Evolutionary conservation across 2,113 vertebrate genomes (phyloP), one percentile per base, ranked within the genome.

Genomic region (Lipophrys pholis): DNA sequence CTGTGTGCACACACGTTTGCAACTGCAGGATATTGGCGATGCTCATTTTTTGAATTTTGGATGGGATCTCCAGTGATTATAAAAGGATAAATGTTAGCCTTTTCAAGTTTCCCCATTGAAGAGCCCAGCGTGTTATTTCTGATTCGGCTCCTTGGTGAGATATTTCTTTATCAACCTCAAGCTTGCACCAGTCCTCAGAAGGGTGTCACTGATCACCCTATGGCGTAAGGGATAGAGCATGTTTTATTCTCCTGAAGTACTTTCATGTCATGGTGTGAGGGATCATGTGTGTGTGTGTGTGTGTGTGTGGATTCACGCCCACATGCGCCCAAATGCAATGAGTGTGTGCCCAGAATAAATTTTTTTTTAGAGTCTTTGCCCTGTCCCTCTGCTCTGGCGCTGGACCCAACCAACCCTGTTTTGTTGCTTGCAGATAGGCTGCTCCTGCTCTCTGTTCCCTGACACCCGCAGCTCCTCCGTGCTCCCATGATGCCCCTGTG

Each of bases 161-260:
- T 68, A 84, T 67, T 63, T 69, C 72, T 70, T 71, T 65, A 79
- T 75, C 74, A 77, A 35, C 59, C 52, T 6, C 72, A 57, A 72
- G 71, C 65, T 66, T 73, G 63, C 73, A 50, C 66, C 67, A 82
- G 52, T 68, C 46, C 79, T 76, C 73, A 78, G 67, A 77, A 70
- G 69, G 81, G 80, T 78, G 82, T 89, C 83, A 69, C 59, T 61
- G 68, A 79, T 81, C 42, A 38, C 69, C 76, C 76, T 71, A 59
- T 82, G 69, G 84, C 66, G 60, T 17, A 69, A 59, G 55, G 69
- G 62, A 69, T 36, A 11, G 57, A 69, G 51, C 56, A 70, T 78
- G 73, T 82, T 82, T 89, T 70, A 87, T 87, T 84, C 78, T 87
- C 56, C 58, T 55, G 9, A 64, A 68, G 56, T 72, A 66, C 77